Percentiles rank a stretch among this genome's conserved stretches.
These are phyloP conservation scores for Pelodytes ibericus DNA, from an alignment of 2,797 vertebrate genomes.

Conservation along the genomic window DNA sequence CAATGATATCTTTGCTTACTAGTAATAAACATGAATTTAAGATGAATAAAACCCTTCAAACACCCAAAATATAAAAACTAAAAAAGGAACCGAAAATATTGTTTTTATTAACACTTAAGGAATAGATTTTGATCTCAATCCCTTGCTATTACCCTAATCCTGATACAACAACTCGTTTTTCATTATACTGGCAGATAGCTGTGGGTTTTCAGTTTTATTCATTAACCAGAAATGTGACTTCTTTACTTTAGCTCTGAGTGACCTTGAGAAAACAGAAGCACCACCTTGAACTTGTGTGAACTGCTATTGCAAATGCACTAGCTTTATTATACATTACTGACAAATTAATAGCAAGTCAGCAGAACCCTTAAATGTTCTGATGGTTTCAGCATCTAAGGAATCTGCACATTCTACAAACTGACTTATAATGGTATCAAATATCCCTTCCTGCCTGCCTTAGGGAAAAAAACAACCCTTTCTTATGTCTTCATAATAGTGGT, in stretches of 20 bases:
- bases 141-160: no score
- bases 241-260: conserved; percentile 3
- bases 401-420: neutral
- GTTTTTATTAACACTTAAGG: no score
- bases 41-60: no score
- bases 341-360: neutral
- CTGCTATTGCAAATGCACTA: conserved; percentile 7
- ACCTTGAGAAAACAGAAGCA: conserved; percentile 21
- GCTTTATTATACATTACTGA: conserved; percentile 14
- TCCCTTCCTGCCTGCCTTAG: neutral
- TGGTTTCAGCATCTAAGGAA: neutral
- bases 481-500: no score
- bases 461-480: no score
- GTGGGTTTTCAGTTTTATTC: conserved; percentile 16
- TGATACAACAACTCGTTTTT: neutral
- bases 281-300: conserved; percentile 30
- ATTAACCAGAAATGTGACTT: conserved; percentile 29
- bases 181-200: neutral
- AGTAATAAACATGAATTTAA: no score
- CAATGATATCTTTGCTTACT: no score
- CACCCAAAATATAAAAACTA: no score
- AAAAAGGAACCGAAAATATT: no score
- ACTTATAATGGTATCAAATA: neutral
- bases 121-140: no score
- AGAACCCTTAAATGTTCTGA: neutral